phyloP scores from a whole-genome alignment of 2,888 invertebrate genomes.

The Fissipunctia ypsillon region DNA sequence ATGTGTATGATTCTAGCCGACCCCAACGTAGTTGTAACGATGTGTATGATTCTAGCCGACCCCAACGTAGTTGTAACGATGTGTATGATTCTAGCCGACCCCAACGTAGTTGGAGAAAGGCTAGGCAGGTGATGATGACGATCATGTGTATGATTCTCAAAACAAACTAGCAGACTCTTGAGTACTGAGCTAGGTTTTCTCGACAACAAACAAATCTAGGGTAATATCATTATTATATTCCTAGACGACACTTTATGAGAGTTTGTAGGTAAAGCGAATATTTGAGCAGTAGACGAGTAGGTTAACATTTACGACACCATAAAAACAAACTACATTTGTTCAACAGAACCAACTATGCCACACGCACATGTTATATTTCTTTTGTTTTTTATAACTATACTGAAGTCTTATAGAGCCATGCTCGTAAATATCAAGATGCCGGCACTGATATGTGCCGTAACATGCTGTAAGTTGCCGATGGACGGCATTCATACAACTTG shows the following conservation, averaged over 20 bases:
- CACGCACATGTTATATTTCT: conserved; percentile 28
- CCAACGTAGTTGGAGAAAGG: too few relatives aligned
- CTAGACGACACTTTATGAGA: conserved; percentile 33
- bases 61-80: too few relatives aligned
- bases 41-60: too few relatives aligned
- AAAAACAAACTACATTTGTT: conserved; percentile 42
- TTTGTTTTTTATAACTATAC: conserved; percentile 35
- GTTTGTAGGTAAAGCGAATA: conserved; percentile 34
- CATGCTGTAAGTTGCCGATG: conserved; percentile 21
- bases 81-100: too few relatives aligned
- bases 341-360: conserved; percentile 17
- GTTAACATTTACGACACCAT: conserved; percentile 37
- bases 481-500: conserved; percentile 36
- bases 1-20: too few relatives aligned
- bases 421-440: conserved; percentile 52
- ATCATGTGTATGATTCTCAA: too few relatives aligned
- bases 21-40: too few relatives aligned
- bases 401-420: conserved; percentile 33
- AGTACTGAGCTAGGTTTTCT: neutral
- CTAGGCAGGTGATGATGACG: too few relatives aligned
- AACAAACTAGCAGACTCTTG: conserved; percentile 7
- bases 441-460: conserved; percentile 37
- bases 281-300: conserved; percentile 33
- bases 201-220: conserved; percentile 19
- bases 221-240: conserved; percentile 39